Evolutionary conservation across 2,797 vertebrate genomes (phyloP), one percentile per base, ranked within the genome.

Genomic region (Sebastiscus albofasciatus): DNA sequence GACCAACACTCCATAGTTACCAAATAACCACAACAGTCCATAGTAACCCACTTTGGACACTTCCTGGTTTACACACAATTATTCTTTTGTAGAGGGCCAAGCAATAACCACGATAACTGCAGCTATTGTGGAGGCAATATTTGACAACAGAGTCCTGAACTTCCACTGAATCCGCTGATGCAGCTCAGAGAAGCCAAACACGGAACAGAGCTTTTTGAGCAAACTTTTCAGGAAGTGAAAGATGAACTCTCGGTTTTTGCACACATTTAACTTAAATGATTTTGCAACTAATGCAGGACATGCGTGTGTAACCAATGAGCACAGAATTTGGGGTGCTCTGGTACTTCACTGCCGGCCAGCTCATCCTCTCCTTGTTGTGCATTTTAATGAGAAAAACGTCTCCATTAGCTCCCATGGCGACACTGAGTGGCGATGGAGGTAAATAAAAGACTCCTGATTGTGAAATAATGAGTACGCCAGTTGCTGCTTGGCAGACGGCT

Each of bases 381-480:
- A 86, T 81, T 91, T 80, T 87, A 89, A 88, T 84, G 71, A 83
- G 81, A 84, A 85, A 87, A 90, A 74, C 64, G 13, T 85, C 82
- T 88, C 82, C 71, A 90, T 89, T 91, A 86, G 67, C 49, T 82
- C 89, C 80, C 54, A 67, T 34, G 49, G 79, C 79, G 80, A 75
- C 75, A 58, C 49, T 69, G 78, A 82, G 82, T 61, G 68, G 77
- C 18, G 59, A 78, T 75, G 78, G 79, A 79, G 86, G 90, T 93
- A 90, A 92, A 93, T 91, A 92, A 91, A 92, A 88, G 89, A 87
- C 42, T 88, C 76, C 84, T 90, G 91, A 91, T 91, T 87, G 88
- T 87, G 86, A 86, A 92, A 92, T 94, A 90, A 94, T 94, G 89
- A 94, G 89, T 59, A 56, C 11, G 66, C 75, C 68, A 81, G 83